Evolutionary conservation across 2,113 vertebrate species (phyloP).

Genomic region (Alaudala cheleensis): DNA sequence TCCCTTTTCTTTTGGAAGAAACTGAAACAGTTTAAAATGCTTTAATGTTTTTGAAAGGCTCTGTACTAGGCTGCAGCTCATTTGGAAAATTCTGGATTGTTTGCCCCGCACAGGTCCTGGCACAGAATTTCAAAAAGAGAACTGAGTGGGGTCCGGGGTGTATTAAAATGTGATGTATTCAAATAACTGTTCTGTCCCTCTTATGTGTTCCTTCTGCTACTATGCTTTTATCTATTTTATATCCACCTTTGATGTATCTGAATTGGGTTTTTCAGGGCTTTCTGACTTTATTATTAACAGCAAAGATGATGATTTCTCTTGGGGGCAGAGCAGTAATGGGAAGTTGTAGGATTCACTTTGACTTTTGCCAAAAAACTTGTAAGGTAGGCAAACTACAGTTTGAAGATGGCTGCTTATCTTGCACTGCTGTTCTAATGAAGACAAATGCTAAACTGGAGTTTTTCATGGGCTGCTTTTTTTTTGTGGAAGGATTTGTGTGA

Average conservation of each 20-base stretch:
- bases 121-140: background rate
- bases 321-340: background rate
- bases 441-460: background rate
- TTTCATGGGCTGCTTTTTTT: background rate
- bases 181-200: background rate
- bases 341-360: background rate
- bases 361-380: background rate
- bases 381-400: background rate
- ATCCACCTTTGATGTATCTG: background rate
- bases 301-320: background rate
- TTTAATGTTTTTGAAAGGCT: background rate
- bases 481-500: background rate
- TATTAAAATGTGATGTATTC: background rate
- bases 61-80: background rate
- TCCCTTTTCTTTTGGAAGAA: background rate
- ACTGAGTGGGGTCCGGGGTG: background rate
- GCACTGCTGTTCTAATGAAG: background rate
- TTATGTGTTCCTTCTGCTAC: background rate
- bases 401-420: background rate
- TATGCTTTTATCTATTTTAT: background rate
- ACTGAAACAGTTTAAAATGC: background rate
- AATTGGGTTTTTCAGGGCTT: background rate
- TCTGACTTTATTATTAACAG: background rate
- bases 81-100: background rate
- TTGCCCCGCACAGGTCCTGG: fast-evolving